Evolutionary conservation across 1,140 invertebrate genomes (phyloP).

Genomic region (Euura saliciscinereae): DNA sequence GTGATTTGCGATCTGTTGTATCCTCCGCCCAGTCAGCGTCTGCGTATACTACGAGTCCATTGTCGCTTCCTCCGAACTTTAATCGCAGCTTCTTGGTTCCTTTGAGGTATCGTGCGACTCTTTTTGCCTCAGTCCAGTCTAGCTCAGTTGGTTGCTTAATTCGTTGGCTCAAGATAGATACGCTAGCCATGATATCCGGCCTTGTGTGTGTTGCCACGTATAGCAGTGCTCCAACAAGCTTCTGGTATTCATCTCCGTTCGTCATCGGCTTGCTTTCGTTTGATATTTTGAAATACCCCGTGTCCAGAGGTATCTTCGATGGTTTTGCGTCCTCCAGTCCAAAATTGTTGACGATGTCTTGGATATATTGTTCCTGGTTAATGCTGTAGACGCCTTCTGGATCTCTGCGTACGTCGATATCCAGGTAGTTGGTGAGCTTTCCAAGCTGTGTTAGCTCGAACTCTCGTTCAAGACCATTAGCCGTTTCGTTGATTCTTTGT

Average conservation of each 20-base stretch:
- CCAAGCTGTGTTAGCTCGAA: slow-evolving; percentile 19
- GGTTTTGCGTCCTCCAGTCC: slow-evolving; percentile 8
- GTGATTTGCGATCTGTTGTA: slow-evolving; percentile 31
- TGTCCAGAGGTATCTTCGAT: slow-evolving; percentile 11
- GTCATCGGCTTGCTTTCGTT: not conserved
- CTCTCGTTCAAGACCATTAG: not conserved
- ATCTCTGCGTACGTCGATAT: slow-evolving; percentile 26
- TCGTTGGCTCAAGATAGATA: slow-evolving; percentile 37
- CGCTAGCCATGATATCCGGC: slow-evolving; percentile 44
- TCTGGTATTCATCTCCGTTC: slow-evolving; percentile 25
- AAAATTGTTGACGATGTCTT: slow-evolving; percentile 11
- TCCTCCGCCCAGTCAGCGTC: slow-evolving; percentile 34
- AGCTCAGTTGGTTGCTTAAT: slow-evolving; percentile 23
- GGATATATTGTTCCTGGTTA: slow-evolving; percentile 2
- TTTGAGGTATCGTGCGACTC: slow-evolving; percentile 35
- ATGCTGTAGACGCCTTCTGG: not conserved
- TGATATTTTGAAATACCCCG: not conserved
- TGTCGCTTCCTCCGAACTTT: not conserved
- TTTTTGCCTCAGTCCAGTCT: slow-evolving; percentile 34
- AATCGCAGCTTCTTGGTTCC: slow-evolving; percentile 26
- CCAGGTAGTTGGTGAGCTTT: slow-evolving; percentile 6
- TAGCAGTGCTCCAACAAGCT: slow-evolving; percentile 44
- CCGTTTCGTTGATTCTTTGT: not conserved
- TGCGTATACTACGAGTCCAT: slow-evolving; percentile 11
- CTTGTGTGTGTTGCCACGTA: slow-evolving; percentile 43